A percentile compares a stretch with the other conserved stretches of the same genome.
Conservation (phyloP, 2,113 vertebrate species). For the Illadopsis cleaveri region DNA sequence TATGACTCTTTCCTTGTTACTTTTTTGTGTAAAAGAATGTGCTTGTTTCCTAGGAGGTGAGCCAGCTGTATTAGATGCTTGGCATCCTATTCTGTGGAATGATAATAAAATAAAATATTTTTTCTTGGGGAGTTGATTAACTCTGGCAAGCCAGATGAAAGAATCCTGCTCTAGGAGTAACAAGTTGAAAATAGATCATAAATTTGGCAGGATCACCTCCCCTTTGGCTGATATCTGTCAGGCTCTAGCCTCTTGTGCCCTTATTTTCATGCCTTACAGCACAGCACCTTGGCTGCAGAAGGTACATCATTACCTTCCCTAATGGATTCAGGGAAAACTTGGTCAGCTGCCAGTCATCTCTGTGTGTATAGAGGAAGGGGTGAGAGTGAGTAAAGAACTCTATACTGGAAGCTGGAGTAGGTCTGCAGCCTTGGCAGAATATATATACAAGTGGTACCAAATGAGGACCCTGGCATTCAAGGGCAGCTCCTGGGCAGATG, state of each 20-base stretch:
- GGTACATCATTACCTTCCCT: background rate
- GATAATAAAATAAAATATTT: background rate
- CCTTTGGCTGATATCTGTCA: background rate
- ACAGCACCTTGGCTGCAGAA: background rate
- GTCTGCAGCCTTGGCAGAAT: background rate
- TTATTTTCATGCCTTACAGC: background rate
- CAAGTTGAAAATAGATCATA: background rate
- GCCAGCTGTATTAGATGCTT: background rate
- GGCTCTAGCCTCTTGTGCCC: background rate
- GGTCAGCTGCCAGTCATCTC: background rate
- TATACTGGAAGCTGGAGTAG: background rate
- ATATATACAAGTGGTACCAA: fast-evolving
- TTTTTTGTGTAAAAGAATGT: background rate
- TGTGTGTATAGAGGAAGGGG: background rate
- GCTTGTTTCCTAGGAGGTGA: background rate
- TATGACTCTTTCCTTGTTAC: background rate
- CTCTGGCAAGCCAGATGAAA: background rate
- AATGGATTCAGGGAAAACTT: background rate
- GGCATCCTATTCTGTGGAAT: background rate
- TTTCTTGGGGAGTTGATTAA: background rate
- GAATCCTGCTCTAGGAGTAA: background rate
- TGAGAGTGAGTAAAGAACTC: background rate
- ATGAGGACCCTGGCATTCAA: background rate
- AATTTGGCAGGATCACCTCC: background rate
- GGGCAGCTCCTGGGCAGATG: background rate